Conservation (phyloP, 1,140 invertebrate species). For the Lithobius niger region DNA sequence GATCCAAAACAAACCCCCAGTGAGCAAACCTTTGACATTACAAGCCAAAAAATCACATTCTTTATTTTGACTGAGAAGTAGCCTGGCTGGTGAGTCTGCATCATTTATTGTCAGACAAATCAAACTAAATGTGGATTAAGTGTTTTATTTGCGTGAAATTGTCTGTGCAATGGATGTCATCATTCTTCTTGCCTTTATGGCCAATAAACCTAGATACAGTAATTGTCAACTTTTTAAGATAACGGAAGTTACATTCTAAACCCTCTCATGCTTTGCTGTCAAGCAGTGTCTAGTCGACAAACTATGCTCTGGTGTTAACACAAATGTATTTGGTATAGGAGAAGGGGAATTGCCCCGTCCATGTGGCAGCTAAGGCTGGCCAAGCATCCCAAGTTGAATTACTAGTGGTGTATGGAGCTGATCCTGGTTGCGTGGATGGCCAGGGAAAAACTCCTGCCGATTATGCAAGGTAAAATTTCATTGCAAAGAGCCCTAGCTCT, state of each 20-base stretch:
- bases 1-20: no score
- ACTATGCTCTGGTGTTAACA: background rate
- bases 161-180: no score
- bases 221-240: background rate
- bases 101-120: no score
- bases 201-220: background rate
- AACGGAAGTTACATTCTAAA: background rate
- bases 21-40: no score
- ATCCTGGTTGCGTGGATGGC: conserved; percentile 65
- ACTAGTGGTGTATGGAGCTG: conserved; percentile 83
- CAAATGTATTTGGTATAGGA: conserved; percentile 46
- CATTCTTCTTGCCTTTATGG: no score
- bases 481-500: no score
- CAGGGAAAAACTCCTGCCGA: conserved; percentile 62
- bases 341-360: conserved; percentile 78
- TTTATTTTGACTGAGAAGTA: no score
- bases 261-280: conserved; percentile 10
- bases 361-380: conserved; percentile 80
- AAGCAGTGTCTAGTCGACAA: background rate
- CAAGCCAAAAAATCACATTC: no score
- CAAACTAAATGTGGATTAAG: no score
- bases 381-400: conserved; percentile 78
- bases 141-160: no score
- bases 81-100: no score
- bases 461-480: conserved; percentile 54